phyloP scores from a whole-genome alignment of 64 coral and sea anemone genomes.

The Dendrophyllia cribrosa region DNA sequence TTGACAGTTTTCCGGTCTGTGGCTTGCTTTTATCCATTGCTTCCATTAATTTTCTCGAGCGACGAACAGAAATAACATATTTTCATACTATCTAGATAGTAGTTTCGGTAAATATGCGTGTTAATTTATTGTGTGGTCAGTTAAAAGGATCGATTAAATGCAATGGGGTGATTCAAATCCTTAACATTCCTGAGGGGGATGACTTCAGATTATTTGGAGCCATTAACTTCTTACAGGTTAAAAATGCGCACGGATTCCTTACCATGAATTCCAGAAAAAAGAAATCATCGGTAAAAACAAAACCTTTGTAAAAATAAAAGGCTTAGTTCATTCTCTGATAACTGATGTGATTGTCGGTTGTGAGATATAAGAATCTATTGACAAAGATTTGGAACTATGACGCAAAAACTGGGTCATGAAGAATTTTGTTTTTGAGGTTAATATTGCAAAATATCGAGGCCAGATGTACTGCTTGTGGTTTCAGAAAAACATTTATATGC shows the following conservation, averaged over 20 bases:
- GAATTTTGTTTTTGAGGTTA: not conserved
- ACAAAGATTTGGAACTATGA: too few relatives aligned
- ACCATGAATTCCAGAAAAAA: not conserved
- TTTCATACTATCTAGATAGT: too few relatives aligned
- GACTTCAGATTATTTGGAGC: constrained; percentile 36
- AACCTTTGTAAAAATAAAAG: not conserved
- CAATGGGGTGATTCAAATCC: not conserved
- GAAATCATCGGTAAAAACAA: not conserved
- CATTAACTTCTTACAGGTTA: constrained; percentile 24
- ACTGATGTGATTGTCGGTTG: too few relatives aligned
- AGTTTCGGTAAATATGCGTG: not conserved
- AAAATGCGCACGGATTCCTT: constrained; percentile 14
- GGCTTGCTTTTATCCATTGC: not conserved
- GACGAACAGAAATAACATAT: too few relatives aligned
- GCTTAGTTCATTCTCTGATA: not conserved
- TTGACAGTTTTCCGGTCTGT: not conserved
- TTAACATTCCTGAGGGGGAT: constrained; percentile 14
- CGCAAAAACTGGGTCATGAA: not conserved
- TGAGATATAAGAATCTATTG: too few relatives aligned
- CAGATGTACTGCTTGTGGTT: not conserved
- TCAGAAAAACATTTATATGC: not conserved
- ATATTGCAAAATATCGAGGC: not conserved
- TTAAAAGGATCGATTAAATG: not conserved
- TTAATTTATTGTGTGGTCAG: not conserved
- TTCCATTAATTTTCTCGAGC: too few relatives aligned